These are phyloP conservation scores for Diphyllodes magnificus DNA, from an alignment of 2,113 vertebrate genomes.

Conservation along the genomic window DNA sequence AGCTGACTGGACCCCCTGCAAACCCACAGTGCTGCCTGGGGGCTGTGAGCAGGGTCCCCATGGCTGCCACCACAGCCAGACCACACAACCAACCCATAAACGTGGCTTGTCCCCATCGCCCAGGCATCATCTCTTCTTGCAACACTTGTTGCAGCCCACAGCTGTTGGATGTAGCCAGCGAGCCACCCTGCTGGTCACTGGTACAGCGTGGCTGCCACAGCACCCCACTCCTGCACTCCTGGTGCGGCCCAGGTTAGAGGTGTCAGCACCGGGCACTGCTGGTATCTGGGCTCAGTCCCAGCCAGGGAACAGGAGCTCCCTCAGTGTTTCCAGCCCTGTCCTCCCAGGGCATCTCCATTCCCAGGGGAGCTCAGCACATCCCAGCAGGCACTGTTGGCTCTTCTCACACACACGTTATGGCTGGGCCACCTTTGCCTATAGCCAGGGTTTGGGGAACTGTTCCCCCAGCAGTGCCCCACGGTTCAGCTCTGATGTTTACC, in stretches of 20 bases:
- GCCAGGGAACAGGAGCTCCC: fast-evolving
- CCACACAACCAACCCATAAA: fast-evolving
- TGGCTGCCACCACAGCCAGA: fast-evolving
- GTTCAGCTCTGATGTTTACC: neutral
- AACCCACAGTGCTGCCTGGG: neutral
- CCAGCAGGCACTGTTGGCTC: neutral
- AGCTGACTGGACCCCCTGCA: neutral
- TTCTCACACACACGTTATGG: neutral
- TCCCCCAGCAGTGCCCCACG: neutral
- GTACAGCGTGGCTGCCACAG: neutral
- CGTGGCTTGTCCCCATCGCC: fast-evolving
- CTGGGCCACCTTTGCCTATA: neutral
- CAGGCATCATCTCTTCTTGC: fast-evolving
- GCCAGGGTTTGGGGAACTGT: neutral
- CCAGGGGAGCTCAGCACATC: neutral
- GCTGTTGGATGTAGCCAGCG: neutral
- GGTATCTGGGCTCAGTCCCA: neutral
- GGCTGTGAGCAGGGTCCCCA: neutral
- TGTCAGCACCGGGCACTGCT: neutral
- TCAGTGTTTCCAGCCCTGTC: neutral
- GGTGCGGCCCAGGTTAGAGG: neutral
- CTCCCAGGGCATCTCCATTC: neutral
- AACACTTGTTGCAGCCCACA: neutral
- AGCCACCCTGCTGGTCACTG: neutral
- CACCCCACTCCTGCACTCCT: neutral